Conservation (phyloP, 2,888 invertebrate species). For the Thecocarcelia acutangulata region DNA sequence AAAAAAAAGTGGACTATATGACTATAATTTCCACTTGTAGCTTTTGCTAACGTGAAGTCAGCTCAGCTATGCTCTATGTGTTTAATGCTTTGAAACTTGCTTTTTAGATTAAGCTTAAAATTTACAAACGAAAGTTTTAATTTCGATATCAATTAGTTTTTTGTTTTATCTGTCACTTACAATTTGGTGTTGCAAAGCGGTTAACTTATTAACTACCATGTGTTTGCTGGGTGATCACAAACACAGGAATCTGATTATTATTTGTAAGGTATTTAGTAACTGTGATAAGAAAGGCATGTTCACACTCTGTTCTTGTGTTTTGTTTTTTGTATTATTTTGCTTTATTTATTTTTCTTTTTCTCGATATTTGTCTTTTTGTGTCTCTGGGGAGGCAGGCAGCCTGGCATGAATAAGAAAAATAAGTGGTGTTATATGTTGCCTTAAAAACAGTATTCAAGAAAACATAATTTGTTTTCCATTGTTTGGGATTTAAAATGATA, state of each 20-base stretch:
- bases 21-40: too few species aligned
- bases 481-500: background rate
- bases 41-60: too few species aligned
- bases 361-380: background rate
- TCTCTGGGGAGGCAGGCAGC: background rate
- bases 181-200: too few species aligned
- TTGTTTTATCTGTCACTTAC: too few species aligned
- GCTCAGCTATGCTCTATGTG: too few species aligned
- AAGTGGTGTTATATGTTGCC: background rate
- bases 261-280: background rate
- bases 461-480: background rate
- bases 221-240: background rate
- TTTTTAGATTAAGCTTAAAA: too few species aligned
- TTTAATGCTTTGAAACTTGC: too few species aligned
- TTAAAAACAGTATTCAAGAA: conserved; percentile 21
- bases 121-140: too few species aligned
- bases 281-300: conserved; percentile 4
- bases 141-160: too few species aligned
- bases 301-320: conserved; percentile 16
- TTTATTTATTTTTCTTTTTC: conserved; percentile 8
- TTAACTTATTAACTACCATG: too few species aligned
- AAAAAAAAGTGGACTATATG: too few species aligned
- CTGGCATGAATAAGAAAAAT: background rate
- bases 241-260: background rate
- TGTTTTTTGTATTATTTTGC: background rate